Evolutionary conservation across 2,113 vertebrate genomes (phyloP).

Genomic region (Syrrhaptes paradoxus): DNA sequence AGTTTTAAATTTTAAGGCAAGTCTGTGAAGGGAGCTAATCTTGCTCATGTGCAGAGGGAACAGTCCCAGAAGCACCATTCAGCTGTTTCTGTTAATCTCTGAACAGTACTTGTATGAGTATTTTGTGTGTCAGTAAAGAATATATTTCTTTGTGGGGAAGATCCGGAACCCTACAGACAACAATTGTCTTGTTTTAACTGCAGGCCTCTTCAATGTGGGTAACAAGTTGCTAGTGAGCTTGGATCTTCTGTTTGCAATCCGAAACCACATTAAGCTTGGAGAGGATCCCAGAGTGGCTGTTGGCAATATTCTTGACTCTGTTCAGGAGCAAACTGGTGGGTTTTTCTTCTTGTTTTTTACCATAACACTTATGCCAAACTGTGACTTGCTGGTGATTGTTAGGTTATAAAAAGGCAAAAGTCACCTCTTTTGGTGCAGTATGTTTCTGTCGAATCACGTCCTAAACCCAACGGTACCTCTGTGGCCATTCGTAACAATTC

Average conservation of each 20-base stretch:
- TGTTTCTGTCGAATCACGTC: background rate
- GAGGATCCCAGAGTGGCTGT: conserved; percentile 84
- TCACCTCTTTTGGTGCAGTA: background rate
- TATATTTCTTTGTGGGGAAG: background rate
- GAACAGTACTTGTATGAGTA: accelerated
- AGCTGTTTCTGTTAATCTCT: background rate
- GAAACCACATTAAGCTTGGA: conserved; percentile 86
- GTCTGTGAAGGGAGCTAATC: background rate
- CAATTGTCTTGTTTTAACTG: conserved; percentile 25
- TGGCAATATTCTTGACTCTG: conserved; percentile 78
- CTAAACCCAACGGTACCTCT: background rate
- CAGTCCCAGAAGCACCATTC: background rate
- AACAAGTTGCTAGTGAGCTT: conserved; percentile 93
- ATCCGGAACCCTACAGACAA: background rate
- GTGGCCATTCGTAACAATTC: background rate
- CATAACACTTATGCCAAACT: background rate
- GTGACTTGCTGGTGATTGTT: background rate
- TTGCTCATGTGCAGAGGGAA: background rate
- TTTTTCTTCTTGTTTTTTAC: background rate
- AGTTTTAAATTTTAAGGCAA: background rate
- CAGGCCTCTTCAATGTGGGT: conserved; percentile 96
- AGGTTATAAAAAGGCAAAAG: background rate
- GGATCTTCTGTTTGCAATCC: conserved; percentile 91
- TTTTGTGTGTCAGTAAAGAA: background rate
- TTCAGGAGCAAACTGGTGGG: conserved; percentile 86